phyloP scores from a whole-genome alignment of 2,113 vertebrate species.

The Ceuthmochares aereus region DNA sequence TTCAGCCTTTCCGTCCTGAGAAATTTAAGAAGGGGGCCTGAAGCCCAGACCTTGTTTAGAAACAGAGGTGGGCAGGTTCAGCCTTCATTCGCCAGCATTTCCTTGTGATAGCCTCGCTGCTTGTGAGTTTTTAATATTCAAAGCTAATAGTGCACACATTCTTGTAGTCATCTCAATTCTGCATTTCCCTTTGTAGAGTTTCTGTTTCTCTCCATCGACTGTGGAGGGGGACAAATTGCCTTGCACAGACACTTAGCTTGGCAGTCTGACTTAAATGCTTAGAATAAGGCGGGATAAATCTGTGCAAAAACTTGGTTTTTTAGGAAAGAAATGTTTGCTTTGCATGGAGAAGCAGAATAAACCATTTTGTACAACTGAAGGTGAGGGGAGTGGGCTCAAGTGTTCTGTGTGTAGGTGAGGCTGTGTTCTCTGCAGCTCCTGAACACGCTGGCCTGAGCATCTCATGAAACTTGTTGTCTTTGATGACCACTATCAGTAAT shows the following conservation, averaged over 20 bases:
- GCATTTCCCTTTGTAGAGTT: not conserved
- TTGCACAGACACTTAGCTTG: not conserved
- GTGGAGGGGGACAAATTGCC: not conserved
- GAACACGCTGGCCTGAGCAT: not conserved
- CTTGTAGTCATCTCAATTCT: not conserved
- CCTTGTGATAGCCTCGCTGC: not conserved
- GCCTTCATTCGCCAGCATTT: not conserved
- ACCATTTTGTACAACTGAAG: not conserved
- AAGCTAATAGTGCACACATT: not conserved
- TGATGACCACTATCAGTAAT: not conserved
- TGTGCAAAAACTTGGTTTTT: not conserved
- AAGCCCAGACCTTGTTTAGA: slow-evolving; percentile 46
- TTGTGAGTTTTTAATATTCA: slow-evolving; percentile 42
- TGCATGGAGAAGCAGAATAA: not conserved
- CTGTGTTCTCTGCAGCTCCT: not conserved
- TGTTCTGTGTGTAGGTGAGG: not conserved
- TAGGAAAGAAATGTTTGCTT: not conserved
- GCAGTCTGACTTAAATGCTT: not conserved
- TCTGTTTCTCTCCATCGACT: not conserved
- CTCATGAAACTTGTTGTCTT: not conserved
- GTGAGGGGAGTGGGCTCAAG: not conserved
- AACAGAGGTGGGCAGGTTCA: slow-evolving; percentile 50
- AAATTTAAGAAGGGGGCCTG: slow-evolving; percentile 61
- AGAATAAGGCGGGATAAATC: not conserved
- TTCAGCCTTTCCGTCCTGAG: slow-evolving; percentile 60